Conservation (phyloP, 2,888 invertebrate genomes). For the Andrena hattorfiana region DNA sequence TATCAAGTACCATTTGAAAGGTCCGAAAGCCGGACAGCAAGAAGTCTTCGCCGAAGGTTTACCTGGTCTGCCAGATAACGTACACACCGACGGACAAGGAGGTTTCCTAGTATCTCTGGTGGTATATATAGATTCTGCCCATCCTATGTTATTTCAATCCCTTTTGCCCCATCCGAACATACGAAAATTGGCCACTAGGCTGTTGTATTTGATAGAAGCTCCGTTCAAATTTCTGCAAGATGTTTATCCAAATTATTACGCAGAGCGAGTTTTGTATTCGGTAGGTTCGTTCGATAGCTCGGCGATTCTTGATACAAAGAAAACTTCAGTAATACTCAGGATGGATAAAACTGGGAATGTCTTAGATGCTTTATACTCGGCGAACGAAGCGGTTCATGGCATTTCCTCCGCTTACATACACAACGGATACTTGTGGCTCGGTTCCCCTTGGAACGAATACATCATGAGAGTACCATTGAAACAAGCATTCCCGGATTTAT, state of each 20-base stretch:
- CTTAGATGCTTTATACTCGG: constrained; percentile 89
- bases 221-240: constrained; percentile 88
- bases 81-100: constrained; percentile 87
- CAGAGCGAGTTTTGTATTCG: constrained; percentile 87
- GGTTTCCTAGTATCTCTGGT: constrained; percentile 89
- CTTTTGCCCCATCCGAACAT: constrained; percentile 88
- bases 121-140: constrained; percentile 86
- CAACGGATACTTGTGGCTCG: constrained; percentile 89
- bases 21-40: constrained; percentile 91
- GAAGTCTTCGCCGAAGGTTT: constrained; percentile 94
- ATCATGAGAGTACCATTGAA: constrained; percentile 88
- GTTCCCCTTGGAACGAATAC: constrained; percentile 89
- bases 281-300: constrained; percentile 76
- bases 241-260: constrained; percentile 88
- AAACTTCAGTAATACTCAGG: constrained; percentile 83
- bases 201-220: constrained; percentile 87
- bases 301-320: neutral
- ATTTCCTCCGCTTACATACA: constrained; percentile 90
- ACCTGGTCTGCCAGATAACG: constrained; percentile 90
- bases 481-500: constrained; percentile 80
- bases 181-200: constrained; percentile 88
- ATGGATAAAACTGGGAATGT: constrained; percentile 91
- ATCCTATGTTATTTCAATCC: constrained; percentile 87
- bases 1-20: constrained; percentile 92
- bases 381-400: constrained; percentile 86